Base-by-base conservation (phyloP, 2,797 vertebrate species). In the Sitta carolinensis region DNA sequence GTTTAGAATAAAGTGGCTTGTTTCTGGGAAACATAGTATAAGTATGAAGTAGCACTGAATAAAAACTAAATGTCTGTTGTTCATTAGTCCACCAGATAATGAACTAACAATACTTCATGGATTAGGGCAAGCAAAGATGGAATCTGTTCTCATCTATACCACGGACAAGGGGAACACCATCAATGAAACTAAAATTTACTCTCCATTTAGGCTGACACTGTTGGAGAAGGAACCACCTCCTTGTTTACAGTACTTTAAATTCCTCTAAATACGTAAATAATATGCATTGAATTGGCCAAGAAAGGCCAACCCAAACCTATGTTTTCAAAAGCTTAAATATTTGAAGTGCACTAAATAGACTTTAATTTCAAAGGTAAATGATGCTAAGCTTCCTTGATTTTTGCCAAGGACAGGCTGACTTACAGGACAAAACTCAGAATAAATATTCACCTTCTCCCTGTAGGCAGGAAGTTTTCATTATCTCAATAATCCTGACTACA, bases 81-180 rank as follows among this genome's bases (percentile, higher is more conserved):
- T 96, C 88, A 81, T 97, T 96, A 95, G 84, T 62, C 48, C 84
- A 91, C 79, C 62, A 94, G 95, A 96, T 96, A 97, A 97, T 95
- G 91, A 96, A 84, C 84, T 97, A 94, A 93, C 86, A 96, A 84
- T 82, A 47, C 67, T 89, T 84, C 50, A 52, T 5, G 7, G 61
- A 54, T 64, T 80, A 89, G 15, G 84, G 21, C 34, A 59, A 62
- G 38, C 51, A 91, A 94, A 89, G 81, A 94, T 34, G 78, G 82
- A 90, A 88, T 86, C 58, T 73, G 57, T 74, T 45, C 70, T 93
- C 73, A 48, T 78, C 90, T 89, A n/a, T 76, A 43, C 80, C 87
- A 50, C 2, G 51, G 32, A 42, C 5, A 9, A 64, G 27, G 25
- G 7, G 10, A 79, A 80, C 15, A 62, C 3, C 38, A 68, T 38